Evolutionary conservation across 2,113 vertebrate genomes (phyloP).

Genomic region (Alligator mississippiensis): DNA sequence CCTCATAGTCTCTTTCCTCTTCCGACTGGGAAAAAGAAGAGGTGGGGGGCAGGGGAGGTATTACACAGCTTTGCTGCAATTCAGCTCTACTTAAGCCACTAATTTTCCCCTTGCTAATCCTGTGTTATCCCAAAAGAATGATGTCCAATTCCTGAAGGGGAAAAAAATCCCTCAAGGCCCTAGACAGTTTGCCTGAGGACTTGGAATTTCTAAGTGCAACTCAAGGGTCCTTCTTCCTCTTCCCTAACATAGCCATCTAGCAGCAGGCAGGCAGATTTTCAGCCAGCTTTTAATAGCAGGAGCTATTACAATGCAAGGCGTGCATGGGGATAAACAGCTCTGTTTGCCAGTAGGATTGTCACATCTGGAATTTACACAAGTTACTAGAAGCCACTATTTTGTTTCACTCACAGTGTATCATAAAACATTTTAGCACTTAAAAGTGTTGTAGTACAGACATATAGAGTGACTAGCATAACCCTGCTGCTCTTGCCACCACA

Average conservation of each 20-base stretch:
- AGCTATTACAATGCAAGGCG: conserved; percentile 1
- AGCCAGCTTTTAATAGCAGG: conserved; percentile 28
- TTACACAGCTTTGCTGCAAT: background rate
- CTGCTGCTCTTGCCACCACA: background rate
- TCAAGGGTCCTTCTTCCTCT: background rate
- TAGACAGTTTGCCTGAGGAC: conserved; percentile 54
- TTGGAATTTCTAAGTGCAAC: conserved; percentile 53
- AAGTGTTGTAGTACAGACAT: background rate
- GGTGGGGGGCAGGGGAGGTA: background rate
- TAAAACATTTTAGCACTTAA: conserved; percentile 50
- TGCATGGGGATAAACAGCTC: background rate
- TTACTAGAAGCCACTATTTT: conserved; percentile 59
- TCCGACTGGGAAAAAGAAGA: background rate
- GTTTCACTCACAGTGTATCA: background rate
- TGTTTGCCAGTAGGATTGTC: conserved; percentile 46
- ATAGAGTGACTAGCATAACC: background rate
- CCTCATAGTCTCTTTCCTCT: conserved; percentile 23
- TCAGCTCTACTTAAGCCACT: conserved; percentile 54
- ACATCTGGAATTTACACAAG: conserved; percentile 63
- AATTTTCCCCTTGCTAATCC: conserved; percentile 65
- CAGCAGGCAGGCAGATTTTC: conserved; percentile 32
- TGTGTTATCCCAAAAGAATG: conserved; percentile 59
- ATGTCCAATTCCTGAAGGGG: conserved; percentile 46
- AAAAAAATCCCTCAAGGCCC: conserved; percentile 27
- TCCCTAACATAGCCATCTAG: conserved; percentile 17